phyloP scores from a whole-genome alignment of 2,797 vertebrate genomes.

The Balearica regulorum region DNA sequence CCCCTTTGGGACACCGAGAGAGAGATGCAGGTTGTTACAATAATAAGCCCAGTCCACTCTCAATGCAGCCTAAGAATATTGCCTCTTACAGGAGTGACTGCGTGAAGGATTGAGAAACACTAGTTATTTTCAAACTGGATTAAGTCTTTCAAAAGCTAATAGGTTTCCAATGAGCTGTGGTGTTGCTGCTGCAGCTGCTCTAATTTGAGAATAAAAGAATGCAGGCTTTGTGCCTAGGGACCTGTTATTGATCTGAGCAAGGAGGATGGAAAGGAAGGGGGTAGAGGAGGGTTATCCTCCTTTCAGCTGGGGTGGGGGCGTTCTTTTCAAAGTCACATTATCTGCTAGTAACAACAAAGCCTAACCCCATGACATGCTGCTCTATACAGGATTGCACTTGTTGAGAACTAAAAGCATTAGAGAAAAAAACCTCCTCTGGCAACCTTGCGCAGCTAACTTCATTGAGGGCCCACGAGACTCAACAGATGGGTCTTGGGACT shows the following conservation, averaged over 20 bases:
- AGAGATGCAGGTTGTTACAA: constrained; percentile 31
- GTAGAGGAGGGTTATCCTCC: constrained; percentile 63
- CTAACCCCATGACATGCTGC: constrained; percentile 71
- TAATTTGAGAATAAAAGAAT: constrained; percentile 83
- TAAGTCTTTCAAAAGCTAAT: constrained; percentile 81
- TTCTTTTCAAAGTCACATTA: constrained; percentile 80
- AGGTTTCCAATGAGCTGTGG: constrained; percentile 74
- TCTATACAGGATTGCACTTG: constrained; percentile 74
- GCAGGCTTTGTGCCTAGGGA: constrained; percentile 76
- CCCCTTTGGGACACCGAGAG: neutral
- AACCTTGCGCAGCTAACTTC: constrained; percentile 58
- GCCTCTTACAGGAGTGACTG: neutral
- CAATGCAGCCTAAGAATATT: constrained; percentile 39
- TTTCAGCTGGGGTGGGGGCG: constrained; percentile 45
- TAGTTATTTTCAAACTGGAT: constrained; percentile 76
- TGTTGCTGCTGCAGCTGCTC: constrained; percentile 82
- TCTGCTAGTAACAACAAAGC: constrained; percentile 73
- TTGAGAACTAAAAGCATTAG: constrained; percentile 69
- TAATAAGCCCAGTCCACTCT: neutral
- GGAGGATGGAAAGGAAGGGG: constrained; percentile 53
- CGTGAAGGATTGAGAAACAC: constrained; percentile 57
- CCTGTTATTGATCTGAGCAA: constrained; percentile 77
- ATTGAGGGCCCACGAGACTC: constrained; percentile 66
- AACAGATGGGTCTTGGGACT: constrained; percentile 73
- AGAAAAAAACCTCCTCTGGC: constrained; percentile 38